These are phyloP conservation scores for Tiliacea citrago DNA, from an alignment of 2,888 invertebrate genomes.

Conservation along the genomic window DNA sequence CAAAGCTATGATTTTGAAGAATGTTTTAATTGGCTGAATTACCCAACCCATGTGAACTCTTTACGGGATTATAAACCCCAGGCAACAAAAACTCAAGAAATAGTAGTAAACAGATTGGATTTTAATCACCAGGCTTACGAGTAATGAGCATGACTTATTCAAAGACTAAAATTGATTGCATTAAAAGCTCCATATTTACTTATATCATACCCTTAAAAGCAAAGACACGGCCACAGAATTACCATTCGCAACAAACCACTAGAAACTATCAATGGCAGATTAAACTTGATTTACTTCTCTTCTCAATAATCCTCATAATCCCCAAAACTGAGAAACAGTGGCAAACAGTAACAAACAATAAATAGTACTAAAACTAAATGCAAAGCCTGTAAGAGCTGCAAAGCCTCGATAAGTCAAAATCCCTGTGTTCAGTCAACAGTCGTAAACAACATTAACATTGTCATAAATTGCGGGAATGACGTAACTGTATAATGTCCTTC, in stretches of 20 bases:
- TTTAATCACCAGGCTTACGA: background rate
- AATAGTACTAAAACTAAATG: conserved; percentile 53
- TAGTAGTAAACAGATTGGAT: background rate
- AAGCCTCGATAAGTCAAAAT: conserved; percentile 64
- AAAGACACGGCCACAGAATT: conserved; percentile 10
- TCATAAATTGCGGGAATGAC: conserved; percentile 71
- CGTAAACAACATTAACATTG: conserved; percentile 73
- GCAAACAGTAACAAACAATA: conserved; percentile 41
- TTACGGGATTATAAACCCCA: too few relatives aligned
- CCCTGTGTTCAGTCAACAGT: conserved; percentile 56
- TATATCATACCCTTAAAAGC: background rate
- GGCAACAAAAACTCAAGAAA: background rate
- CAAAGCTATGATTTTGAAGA: too few relatives aligned
- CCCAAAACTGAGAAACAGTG: conserved; percentile 41
- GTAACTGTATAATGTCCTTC: conserved; percentile 59
- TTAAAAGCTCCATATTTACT: conserved; percentile 19
- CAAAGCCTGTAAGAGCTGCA: conserved; percentile 42
- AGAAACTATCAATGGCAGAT: conserved; percentile 25
- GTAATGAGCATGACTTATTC: background rate
- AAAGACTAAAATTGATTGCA: background rate
- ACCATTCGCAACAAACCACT: conserved; percentile 35
- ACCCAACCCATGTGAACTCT: background rate
- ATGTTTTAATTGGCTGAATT: background rate
- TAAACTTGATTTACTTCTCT: conserved; percentile 38
- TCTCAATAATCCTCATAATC: conserved; percentile 38